A percentile compares a stretch with the other conserved stretches of the same genome.
These are phyloP conservation scores for Brachionus rotundiformis DNA, from an alignment of 1,140 invertebrate genomes.

Conservation along the genomic window DNA sequence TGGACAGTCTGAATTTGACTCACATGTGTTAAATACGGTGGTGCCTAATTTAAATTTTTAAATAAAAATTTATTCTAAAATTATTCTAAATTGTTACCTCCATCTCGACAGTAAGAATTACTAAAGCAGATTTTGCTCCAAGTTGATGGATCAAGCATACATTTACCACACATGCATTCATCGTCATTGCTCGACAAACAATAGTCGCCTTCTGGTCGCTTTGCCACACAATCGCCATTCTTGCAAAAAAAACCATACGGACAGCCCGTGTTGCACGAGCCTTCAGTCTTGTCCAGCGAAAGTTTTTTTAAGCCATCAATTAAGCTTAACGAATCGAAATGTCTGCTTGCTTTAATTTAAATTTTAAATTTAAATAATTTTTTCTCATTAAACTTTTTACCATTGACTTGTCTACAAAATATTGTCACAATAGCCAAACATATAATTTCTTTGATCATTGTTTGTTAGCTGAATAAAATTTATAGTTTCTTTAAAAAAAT, in stretches of 20 bases:
- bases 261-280: neutral
- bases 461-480: neutral
- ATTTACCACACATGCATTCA: slow-evolving; percentile 40
- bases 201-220: slow-evolving; percentile 11
- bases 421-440: neutral
- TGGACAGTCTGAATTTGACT: slow-evolving; percentile 8
- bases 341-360: neutral
- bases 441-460: neutral
- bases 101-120: slow-evolving; percentile 18
- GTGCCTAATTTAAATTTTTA: neutral
- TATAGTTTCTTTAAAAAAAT: neutral
- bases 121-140: slow-evolving; percentile 24
- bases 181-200: slow-evolving; percentile 21
- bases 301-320: neutral
- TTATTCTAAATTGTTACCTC: neutral
- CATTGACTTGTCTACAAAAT: neutral
- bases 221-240: slow-evolving; percentile 38
- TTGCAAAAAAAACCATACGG: slow-evolving; percentile 34
- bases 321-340: neutral
- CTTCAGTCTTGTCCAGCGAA: neutral
- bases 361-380: neutral
- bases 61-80: neutral
- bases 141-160: slow-evolving; percentile 4
- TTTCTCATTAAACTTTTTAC: neutral
- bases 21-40: neutral